Conservation (phyloP, 1,140 invertebrate species). For the Atta colombica region DNA sequence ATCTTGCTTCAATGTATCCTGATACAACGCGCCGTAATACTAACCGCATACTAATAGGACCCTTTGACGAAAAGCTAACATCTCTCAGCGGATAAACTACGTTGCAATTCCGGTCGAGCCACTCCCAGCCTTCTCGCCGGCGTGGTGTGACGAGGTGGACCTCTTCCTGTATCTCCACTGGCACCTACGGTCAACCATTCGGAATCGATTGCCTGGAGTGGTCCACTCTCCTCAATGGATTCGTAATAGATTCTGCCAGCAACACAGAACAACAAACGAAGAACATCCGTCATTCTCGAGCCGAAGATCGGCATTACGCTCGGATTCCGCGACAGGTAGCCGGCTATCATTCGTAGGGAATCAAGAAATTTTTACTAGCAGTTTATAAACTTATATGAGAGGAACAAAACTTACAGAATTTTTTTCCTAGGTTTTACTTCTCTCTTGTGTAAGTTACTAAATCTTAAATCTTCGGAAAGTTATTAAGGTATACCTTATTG, state of each 20-base stretch:
- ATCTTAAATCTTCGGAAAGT: neutral
- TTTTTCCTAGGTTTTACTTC: too few relatives aligned
- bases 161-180: slow-evolving; percentile 9
- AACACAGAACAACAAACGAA: slow-evolving; percentile 65
- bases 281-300: slow-evolving; percentile 8
- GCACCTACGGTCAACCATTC: slow-evolving; percentile 21
- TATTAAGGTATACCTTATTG: neutral
- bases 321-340: neutral
- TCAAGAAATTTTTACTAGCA: neutral
- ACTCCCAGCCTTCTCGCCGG: neutral
- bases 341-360: neutral
- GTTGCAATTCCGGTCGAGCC: slow-evolving; percentile 66
- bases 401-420: too few relatives aligned
- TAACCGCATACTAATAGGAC: slow-evolving; percentile 82
- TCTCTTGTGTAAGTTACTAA: too few relatives aligned
- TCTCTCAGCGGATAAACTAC: slow-evolving; percentile 77
- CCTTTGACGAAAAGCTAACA: slow-evolving; percentile 84
- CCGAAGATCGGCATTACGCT: neutral
- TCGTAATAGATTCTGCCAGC: slow-evolving; percentile 67
- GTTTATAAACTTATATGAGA: neutral
- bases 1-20: slow-evolving; percentile 50
- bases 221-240: slow-evolving; percentile 48
- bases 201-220: slow-evolving; percentile 77
- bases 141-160: slow-evolving; percentile 1
- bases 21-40: slow-evolving; percentile 74